phyloP scores from a whole-genome alignment of 1,140 invertebrate genomes.

The Bombus huntii region DNA sequence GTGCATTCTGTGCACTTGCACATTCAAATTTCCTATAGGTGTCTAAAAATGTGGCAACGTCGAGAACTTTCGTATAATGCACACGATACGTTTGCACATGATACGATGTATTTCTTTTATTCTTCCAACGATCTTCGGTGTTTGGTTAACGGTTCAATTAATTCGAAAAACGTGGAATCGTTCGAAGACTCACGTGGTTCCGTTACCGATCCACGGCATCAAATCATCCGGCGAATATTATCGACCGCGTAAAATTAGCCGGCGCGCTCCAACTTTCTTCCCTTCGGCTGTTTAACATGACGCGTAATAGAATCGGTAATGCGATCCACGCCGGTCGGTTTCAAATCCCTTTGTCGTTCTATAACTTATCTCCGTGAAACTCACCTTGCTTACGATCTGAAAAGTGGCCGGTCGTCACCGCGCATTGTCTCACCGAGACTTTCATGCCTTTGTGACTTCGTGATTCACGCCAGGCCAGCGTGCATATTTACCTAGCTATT shows the following conservation, averaged over 20 bases:
- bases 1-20: too few species aligned
- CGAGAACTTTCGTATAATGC: too few species aligned
- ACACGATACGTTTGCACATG: too few species aligned
- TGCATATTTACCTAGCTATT: constrained; percentile 50
- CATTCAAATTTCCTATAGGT: too few species aligned
- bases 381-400: constrained; percentile 39
- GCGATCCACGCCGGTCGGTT: constrained; percentile 36
- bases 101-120: too few species aligned
- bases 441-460: constrained; percentile 42
- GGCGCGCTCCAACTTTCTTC: neutral
- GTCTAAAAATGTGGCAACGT: too few species aligned
- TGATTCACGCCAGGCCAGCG: constrained; percentile 55
- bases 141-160: neutral
- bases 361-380: constrained; percentile 30
- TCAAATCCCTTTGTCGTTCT: constrained; percentile 38
- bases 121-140: neutral
- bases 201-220: neutral
- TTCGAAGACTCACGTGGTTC: neutral
- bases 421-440: constrained; percentile 49
- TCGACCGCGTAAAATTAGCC: constrained; percentile 2
- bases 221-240: constrained; percentile 5
- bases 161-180: neutral
- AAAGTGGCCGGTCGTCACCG: constrained; percentile 52
- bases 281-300: neutral
- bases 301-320: constrained; percentile 52